These are phyloP conservation scores for Drosophila miranda DNA, from an alignment of 1,140 invertebrate genomes.

Conservation along the genomic window DNA sequence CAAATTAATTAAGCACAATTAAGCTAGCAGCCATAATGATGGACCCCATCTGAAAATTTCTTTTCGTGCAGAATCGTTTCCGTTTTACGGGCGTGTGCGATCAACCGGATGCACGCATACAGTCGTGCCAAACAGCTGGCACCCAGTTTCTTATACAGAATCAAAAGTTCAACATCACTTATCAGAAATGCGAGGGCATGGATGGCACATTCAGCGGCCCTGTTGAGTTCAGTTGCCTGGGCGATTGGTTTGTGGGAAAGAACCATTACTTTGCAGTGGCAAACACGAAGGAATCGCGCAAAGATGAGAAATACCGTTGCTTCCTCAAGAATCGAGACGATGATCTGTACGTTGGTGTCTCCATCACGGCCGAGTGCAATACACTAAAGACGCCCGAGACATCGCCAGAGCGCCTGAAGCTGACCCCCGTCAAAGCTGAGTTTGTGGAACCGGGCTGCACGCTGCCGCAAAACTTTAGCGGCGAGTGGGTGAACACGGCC, in stretches of 20 bases:
- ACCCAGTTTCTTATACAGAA: conserved; percentile 98
- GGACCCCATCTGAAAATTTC: not conserved
- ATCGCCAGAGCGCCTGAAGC: conserved; percentile 93
- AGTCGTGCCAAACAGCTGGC: conserved; percentile 97
- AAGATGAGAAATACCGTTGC: conserved; percentile 96
- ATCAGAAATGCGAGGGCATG: conserved; percentile 92
- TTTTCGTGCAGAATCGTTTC: conserved; percentile 87
- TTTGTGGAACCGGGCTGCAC: conserved; percentile 95
- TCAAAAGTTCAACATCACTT: conserved; percentile 98
- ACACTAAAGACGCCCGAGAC: conserved; percentile 95
- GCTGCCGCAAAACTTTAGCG: conserved; percentile 95
- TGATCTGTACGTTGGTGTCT: conserved; percentile 94
- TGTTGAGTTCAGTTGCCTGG: conserved; percentile 96
- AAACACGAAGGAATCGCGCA: conserved; percentile 96
- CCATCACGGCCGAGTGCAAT: conserved; percentile 96
- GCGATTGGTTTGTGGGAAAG: conserved; percentile 97
- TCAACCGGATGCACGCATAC: conserved; percentile 93
- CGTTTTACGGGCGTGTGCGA: conserved; percentile 95
- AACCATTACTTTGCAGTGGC: conserved; percentile 97
- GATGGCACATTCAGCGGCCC: conserved; percentile 94
- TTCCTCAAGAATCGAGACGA: conserved; percentile 97
- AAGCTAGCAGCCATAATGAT: not conserved
- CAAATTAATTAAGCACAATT: conserved; percentile 16
- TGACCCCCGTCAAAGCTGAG: conserved; percentile 93
- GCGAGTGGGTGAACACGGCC: conserved; percentile 98